A percentile compares a stretch with the other conserved stretches of the same genome.
These are phyloP conservation scores for Cossypha dichroa DNA, from an alignment of 2,797 vertebrate genomes.

Conservation along the genomic window DNA sequence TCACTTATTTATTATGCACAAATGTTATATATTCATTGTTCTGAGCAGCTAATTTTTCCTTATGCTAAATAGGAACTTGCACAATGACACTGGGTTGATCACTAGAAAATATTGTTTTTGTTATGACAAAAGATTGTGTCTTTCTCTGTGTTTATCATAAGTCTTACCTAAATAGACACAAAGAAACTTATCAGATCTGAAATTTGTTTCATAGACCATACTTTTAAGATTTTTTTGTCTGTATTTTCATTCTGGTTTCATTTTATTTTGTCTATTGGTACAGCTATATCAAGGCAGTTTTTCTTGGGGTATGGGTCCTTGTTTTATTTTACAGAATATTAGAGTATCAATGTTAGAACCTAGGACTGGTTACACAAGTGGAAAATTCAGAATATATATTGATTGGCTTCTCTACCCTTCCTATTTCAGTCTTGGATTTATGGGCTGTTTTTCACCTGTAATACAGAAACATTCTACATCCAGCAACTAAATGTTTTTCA, in stretches of 20 bases:
- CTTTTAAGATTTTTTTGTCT: not conserved
- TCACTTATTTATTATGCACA: not conserved
- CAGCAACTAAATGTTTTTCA: not conserved
- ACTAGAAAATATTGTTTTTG: not conserved
- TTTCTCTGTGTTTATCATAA: not conserved
- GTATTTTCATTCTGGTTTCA: not conserved
- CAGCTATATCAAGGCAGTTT: not conserved
- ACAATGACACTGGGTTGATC: not conserved
- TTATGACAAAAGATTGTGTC: not conserved
- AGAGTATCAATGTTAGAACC: not conserved
- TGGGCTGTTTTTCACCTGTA: not conserved
- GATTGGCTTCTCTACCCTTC: not conserved
- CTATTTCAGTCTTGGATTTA: not conserved
- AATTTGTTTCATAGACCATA: not conserved
- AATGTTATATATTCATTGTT: not conserved
- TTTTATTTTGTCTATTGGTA: not conserved
- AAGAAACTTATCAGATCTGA: not conserved
- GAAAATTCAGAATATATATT: not conserved
- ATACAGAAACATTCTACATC: not conserved
- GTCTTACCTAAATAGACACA: not conserved
- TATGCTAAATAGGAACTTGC: accelerated
- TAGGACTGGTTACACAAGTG: not conserved
- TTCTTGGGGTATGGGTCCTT: not conserved
- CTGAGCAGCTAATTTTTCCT: not conserved
- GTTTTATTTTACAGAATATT: not conserved